These are phyloP conservation scores for Phymanthus crucifer DNA, from an alignment of 92 coral and sea anemone species.

Conservation along the genomic window DNA sequence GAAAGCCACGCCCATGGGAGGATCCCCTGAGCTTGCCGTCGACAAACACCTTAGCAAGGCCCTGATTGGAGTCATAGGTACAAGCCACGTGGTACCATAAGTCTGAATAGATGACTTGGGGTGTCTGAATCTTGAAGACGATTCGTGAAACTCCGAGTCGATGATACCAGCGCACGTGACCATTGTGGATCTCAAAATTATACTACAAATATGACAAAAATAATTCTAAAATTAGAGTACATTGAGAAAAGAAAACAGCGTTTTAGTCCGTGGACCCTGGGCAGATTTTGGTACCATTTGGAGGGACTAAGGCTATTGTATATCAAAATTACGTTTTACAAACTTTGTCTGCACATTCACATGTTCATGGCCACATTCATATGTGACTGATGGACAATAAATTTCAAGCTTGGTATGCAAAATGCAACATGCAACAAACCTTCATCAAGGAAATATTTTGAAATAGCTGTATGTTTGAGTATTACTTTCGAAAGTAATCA, in stretches of 20 bases:
- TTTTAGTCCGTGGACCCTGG: no score
- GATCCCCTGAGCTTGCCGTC: conserved; percentile 75
- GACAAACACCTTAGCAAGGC: conserved; percentile 69
- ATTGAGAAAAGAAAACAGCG: background rate
- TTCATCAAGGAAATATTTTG: no score
- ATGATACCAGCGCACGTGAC: conserved; percentile 86
- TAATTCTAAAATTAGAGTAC: background rate
- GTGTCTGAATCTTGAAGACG: conserved; percentile 67
- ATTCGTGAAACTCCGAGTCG: conserved; percentile 64
- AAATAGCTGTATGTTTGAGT: no score
- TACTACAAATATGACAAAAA: conserved; percentile 29
- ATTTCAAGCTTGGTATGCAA: no score
- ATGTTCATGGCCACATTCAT: no score
- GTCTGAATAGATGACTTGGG: conserved; percentile 62
- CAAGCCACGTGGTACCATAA: conserved; percentile 90
- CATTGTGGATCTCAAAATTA: conserved; percentile 69
- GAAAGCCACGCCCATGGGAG: conserved; percentile 75
- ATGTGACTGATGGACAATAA: no score
- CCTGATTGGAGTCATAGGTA: conserved; percentile 84
- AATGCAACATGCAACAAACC: no score
- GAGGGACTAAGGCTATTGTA: no score
- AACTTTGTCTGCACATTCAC: no score
- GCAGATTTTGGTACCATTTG: no score
- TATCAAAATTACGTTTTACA: no score
- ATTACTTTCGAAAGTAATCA: no score